These are phyloP conservation scores for Platycheirus albimanus DNA, from an alignment of 2,888 invertebrate species.

Conservation along the genomic window DNA sequence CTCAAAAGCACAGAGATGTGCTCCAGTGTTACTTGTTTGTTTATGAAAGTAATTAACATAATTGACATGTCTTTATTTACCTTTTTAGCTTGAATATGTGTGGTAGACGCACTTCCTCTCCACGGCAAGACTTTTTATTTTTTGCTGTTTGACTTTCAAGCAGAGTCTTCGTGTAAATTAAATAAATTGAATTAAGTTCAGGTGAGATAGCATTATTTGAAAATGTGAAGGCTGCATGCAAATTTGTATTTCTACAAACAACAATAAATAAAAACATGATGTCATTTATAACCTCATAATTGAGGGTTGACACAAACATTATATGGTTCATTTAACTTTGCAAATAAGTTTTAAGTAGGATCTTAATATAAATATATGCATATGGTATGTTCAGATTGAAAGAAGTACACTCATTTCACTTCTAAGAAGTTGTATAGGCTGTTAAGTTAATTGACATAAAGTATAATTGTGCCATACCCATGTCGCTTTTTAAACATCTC, in stretches of 20 bases:
- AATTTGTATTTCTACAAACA: too few relatives aligned
- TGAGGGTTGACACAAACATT: neutral
- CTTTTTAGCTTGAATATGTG: neutral
- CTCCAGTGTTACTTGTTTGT: constrained; percentile 6
- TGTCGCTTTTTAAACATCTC: constrained; percentile 10
- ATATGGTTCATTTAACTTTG: neutral
- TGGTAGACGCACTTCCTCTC: neutral
- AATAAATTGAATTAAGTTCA: constrained; percentile 17
- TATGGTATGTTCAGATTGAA: neutral
- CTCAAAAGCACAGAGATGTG: neutral
- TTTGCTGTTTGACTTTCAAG: constrained; percentile 18
- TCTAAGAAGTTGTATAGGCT: constrained; percentile 14
- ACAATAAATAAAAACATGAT: neutral
- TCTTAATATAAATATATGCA: neutral
- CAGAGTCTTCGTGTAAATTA: constrained; percentile 35
- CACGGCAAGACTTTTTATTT: neutral
- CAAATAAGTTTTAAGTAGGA: neutral
- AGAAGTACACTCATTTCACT: neutral
- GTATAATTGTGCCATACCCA: constrained; percentile 11
- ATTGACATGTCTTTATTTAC: constrained; percentile 35
- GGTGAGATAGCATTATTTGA: constrained; percentile 1
- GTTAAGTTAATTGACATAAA: constrained; percentile 27
- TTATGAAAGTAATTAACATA: constrained; percentile 47
- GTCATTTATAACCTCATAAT: neutral
- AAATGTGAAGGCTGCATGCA: too few relatives aligned